Conservation (phyloP, 2,797 vertebrate genomes). For the Gallinago stenura region DNA sequence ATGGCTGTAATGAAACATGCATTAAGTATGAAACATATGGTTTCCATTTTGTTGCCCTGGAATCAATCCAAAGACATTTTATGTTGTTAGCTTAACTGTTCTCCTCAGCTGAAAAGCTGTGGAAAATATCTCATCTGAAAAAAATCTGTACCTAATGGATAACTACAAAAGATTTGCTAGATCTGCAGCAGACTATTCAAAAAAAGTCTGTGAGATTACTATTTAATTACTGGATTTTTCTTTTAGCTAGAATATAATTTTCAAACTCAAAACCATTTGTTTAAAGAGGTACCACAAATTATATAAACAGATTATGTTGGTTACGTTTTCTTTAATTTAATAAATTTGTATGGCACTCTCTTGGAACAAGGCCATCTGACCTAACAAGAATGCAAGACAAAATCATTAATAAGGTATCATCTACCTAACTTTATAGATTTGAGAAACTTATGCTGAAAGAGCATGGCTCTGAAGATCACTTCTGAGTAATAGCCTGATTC, state of each 20-base stretch:
- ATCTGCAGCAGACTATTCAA: background rate
- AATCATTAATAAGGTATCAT: background rate
- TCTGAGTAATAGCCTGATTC: background rate
- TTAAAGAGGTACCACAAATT: background rate
- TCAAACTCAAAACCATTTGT: background rate
- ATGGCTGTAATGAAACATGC: conserved; percentile 53
- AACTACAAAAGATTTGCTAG: conserved; percentile 16
- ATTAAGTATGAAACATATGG: conserved; percentile 72
- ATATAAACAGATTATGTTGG: background rate
- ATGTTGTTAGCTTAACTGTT: conserved; percentile 67
- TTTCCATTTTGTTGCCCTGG: conserved; percentile 69
- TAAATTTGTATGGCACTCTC: background rate
- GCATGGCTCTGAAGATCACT: background rate
- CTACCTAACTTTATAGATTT: background rate
- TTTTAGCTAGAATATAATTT: background rate
- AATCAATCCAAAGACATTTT: conserved; percentile 63
- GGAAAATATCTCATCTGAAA: conserved; percentile 64
- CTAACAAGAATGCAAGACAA: background rate
- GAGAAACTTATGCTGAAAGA: background rate
- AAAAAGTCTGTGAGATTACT: background rate
- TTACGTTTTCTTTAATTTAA: background rate
- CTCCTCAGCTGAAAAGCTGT: conserved; percentile 51
- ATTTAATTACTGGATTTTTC: background rate
- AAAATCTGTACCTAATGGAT: conserved; percentile 53
- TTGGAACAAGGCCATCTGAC: background rate